Percentiles rank a stretch among this genome's conserved stretches.
These are phyloP conservation scores for Onychostruthus taczanowskii DNA, from an alignment of 2,113 vertebrate species.

Conservation along the genomic window DNA sequence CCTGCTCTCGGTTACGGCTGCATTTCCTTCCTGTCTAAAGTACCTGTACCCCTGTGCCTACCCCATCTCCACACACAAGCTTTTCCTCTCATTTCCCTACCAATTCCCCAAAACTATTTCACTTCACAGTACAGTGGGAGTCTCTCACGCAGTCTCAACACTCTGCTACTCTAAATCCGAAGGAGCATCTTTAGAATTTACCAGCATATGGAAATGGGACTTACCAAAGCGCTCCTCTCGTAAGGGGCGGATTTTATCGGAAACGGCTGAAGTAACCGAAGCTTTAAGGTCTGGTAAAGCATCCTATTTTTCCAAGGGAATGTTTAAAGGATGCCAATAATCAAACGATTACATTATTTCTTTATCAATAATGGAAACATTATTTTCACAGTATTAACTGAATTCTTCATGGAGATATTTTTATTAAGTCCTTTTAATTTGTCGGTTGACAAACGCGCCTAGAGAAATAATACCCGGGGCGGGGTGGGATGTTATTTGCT, in stretches of 20 bases:
- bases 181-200: neutral
- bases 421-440: neutral
- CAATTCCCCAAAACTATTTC: neutral
- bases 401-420: neutral
- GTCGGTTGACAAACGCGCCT: neutral
- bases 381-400: neutral
- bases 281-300: neutral
- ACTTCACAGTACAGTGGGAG: too few relatives aligned
- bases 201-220: accelerated
- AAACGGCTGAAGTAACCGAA: neutral
- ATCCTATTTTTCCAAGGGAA: neutral
- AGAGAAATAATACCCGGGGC: neutral
- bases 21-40: neutral
- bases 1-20: neutral
- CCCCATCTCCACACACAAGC: neutral
- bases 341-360: neutral
- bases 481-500: neutral
- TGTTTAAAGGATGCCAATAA: neutral
- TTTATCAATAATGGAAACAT: neutral
- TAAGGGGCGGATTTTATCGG: neutral
- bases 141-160: neutral
- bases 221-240: neutral
- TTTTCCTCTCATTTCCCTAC: neutral
- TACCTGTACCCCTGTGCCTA: too few relatives aligned
- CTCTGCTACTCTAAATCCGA: neutral